Base-by-base conservation (phyloP, 2,888 invertebrate genomes). In the Thecophora atra region DNA sequence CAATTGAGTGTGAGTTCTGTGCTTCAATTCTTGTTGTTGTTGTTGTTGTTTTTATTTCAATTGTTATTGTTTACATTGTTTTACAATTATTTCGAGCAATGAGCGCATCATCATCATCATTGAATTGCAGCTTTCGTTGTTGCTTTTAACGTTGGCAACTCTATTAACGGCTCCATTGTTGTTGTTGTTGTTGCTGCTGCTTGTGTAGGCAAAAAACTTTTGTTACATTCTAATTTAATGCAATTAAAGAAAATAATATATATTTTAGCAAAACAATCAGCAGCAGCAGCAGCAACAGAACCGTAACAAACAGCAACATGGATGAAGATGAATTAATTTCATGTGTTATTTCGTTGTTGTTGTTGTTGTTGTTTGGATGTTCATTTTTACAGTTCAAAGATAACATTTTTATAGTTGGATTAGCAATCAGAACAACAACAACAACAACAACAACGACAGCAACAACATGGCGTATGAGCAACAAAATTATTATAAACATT, bases 401-500 rank as follows among this genome's bases (percentile, higher is more conserved):
- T 66, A 13, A 15, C 51, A 1, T 47, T 68, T n/a, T 54, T 44
- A 64, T 24, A 51, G 58, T 60, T 52, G 60, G 28, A 60, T 58
- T 15, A 15, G 47, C 47, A 21, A 13, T 44, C 47, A 71, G 68
- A 17, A 52, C 66, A 62, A 24, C 42, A 73, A 54, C 47, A 60
- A 58, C 47, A 66, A 51, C 47, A 19, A 5, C 8, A 51, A 54
- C 54, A 56, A 56, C 24, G 15, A 30, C 56, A 56, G 6, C 37
- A 21, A 42, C 44, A 65, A 24, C 28, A 52, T 37, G 37, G 37
- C 37, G 37, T 37, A 37, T 37, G 37, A 37, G 37, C 11, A 37
- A 37, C 37, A 37, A 37, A 8, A 11, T 8, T 37, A 37, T 8
- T 37, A 11, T 11, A 37, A 37, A 37, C 7, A 37, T 37, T 37